A percentile compares a stretch with the other conserved stretches of the same genome.
Evolutionary conservation across 2,797 vertebrate genomes (phyloP).

Genomic region (Onychomys arenicola): DNA sequence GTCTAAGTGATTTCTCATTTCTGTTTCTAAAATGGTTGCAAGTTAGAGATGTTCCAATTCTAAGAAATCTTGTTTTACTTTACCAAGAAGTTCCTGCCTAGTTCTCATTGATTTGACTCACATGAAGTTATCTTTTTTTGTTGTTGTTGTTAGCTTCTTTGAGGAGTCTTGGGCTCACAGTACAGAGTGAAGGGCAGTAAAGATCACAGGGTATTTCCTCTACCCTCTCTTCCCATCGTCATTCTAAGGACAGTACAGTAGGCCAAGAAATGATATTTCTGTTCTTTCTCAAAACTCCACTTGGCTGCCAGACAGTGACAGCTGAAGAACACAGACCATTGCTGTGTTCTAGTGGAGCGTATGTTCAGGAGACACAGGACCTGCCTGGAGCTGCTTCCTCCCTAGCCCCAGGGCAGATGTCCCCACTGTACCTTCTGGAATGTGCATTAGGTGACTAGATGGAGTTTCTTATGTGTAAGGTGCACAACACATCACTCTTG

Average conservation of each 20-base stretch:
- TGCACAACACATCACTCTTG: background rate
- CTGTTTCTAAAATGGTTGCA: slow-evolving; percentile 87
- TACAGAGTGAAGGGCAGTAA: background rate
- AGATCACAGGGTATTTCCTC: background rate
- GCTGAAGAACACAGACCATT: slow-evolving; percentile 81
- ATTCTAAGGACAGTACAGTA: slow-evolving; percentile 76
- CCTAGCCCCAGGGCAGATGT: no score
- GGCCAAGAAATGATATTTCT: slow-evolving; percentile 82
- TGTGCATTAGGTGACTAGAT: no score
- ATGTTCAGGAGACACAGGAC: background rate
- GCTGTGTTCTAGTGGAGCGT: slow-evolving; percentile 70
- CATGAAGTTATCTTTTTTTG: slow-evolving; percentile 87
- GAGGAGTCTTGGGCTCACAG: background rate
- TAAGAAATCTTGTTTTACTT: slow-evolving; percentile 83
- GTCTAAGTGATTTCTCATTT: slow-evolving; percentile 84
- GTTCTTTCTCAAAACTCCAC: slow-evolving; percentile 79
- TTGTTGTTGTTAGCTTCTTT: slow-evolving; percentile 80
- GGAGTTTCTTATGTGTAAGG: background rate
- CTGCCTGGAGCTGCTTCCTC: background rate
- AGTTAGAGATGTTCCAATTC: slow-evolving; percentile 89
- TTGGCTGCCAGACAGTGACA: slow-evolving; percentile 81
- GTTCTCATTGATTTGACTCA: slow-evolving; percentile 91
- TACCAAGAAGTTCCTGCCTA: slow-evolving; percentile 91
- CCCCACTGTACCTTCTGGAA: background rate
- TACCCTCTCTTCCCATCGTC: slow-evolving; percentile 65